These are phyloP conservation scores for Squalus acanthias DNA, from an alignment of 2,797 vertebrate species.

Conservation along the genomic window DNA sequence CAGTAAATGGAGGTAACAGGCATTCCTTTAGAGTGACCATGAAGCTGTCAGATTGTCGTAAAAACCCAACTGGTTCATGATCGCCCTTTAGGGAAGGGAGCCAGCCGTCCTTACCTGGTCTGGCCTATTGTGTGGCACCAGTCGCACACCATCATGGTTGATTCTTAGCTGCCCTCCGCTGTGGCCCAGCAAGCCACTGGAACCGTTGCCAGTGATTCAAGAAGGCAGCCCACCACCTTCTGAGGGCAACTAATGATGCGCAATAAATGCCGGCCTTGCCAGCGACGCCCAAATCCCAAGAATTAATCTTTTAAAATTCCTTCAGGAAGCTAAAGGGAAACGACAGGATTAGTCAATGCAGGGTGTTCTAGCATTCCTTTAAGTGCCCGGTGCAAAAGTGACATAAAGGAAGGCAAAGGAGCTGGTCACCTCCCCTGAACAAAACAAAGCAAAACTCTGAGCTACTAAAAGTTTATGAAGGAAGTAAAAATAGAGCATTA, in stretches of 20 bases:
- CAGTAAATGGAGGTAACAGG: background rate
- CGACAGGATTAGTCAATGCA: background rate
- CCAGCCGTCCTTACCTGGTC: background rate
- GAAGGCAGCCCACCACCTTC: background rate
- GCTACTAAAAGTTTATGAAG: background rate
- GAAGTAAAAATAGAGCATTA: background rate
- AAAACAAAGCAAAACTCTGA: background rate
- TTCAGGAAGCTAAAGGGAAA: background rate
- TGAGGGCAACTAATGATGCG: background rate
- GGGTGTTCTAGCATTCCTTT: background rate
- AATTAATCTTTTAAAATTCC: background rate
- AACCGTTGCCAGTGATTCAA: background rate
- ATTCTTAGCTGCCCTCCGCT: background rate
- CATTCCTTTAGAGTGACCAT: background rate
- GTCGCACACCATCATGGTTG: background rate
- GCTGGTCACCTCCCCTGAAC: background rate
- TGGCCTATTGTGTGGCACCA: background rate
- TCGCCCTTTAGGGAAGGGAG: background rate
- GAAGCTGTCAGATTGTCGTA: background rate
- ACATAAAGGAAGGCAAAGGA: background rate
- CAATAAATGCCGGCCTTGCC: background rate
- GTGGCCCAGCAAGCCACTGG: background rate
- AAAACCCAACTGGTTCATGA: background rate
- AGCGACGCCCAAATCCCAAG: background rate
- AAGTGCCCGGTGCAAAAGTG: background rate